Conservation (phyloP, 2,113 vertebrate species). For the Trachemys scripta region DNA sequence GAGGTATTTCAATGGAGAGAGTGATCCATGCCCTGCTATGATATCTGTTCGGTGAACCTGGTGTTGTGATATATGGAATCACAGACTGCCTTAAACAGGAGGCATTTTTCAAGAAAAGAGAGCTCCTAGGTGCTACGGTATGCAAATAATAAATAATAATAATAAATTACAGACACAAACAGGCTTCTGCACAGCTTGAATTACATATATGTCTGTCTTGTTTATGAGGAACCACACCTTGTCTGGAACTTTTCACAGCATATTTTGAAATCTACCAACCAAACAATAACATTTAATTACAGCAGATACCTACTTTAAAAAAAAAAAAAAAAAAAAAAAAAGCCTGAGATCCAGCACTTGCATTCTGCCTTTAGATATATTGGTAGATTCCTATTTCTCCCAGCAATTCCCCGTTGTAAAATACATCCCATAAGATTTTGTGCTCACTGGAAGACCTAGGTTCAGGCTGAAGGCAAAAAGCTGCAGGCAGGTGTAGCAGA, state of each 20-base stretch:
- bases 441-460: background rate
- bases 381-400: background rate
- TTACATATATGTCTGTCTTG: background rate
- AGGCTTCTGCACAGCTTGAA: background rate
- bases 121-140: background rate
- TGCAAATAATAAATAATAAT: background rate
- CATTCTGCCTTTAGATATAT: background rate
- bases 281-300: background rate
- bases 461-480: background rate
- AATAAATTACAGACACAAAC: background rate
- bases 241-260: background rate
- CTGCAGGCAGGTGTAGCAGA: background rate
- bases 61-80: background rate
- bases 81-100: background rate
- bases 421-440: background rate
- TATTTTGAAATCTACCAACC: background rate
- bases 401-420: background rate
- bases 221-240: background rate
- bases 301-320: background rate
- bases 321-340: background rate
- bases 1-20: background rate
- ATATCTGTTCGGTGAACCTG: background rate
- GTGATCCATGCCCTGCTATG: background rate
- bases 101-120: background rate
- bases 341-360: background rate